phyloP scores from a whole-genome alignment of 1,140 invertebrate species.

The Dendrolimus kikuchii region DNA sequence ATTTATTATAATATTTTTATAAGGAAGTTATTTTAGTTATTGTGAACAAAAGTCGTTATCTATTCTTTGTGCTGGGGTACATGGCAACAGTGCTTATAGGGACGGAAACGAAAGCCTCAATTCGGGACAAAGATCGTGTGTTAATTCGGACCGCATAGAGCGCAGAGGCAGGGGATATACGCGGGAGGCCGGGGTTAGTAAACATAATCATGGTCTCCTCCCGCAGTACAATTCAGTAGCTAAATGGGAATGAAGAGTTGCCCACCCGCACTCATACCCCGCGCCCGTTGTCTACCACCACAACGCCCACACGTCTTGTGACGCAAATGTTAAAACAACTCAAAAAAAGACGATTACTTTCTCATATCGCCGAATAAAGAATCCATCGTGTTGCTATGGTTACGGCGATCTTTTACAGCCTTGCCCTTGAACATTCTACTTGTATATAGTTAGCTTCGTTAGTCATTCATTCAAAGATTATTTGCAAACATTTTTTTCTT shows the following conservation, averaged over 20 bases:
- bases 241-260: constrained; percentile 62
- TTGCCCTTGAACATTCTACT: too few relatives aligned
- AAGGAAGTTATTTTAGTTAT: too few relatives aligned
- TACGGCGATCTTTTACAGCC: too few relatives aligned
- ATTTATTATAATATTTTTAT: too few relatives aligned
- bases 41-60: too few relatives aligned
- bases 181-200: constrained; percentile 51
- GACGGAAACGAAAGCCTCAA: constrained; percentile 13
- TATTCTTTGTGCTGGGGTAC: not conserved
- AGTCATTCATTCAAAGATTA: too few relatives aligned
- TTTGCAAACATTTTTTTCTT: too few relatives aligned
- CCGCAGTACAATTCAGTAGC: constrained; percentile 61
- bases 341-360: not conserved
- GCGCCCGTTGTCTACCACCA: constrained; percentile 47
- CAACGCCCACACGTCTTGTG: constrained; percentile 45
- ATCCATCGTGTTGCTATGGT: too few relatives aligned
- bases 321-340: constrained; percentile 38
- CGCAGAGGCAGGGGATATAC: constrained; percentile 16
- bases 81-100: constrained; percentile 15
- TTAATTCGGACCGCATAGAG: constrained; percentile 52
- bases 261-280: constrained; percentile 28
- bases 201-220: constrained; percentile 64
- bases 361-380: too few relatives aligned
- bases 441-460: too few relatives aligned
- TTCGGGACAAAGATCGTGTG: constrained; percentile 56